These are phyloP conservation scores for Chromobotia macracanthus DNA, from an alignment of 2,797 vertebrate genomes.

Conservation along the genomic window DNA sequence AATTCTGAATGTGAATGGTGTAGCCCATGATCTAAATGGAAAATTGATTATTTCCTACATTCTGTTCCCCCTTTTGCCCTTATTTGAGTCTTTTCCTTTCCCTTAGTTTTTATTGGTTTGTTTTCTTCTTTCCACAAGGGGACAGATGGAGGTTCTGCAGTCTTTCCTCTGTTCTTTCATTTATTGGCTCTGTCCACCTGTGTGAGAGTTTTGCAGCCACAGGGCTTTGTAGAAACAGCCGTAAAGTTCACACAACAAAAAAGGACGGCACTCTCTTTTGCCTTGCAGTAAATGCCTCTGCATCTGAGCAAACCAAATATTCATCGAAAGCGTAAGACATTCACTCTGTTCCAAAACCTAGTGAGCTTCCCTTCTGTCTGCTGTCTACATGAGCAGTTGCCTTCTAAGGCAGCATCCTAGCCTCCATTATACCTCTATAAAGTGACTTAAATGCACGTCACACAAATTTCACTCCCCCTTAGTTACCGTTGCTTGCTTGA, in stretches of 20 bases:
- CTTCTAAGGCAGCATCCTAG: not conserved
- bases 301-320: conserved; percentile 56
- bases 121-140: conserved; percentile 27
- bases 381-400: too few relatives aligned
- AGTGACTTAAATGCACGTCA: not conserved
- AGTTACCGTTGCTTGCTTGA: too few relatives aligned
- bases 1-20: conserved; percentile 65
- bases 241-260: conserved; percentile 23
- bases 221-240: conserved; percentile 10
- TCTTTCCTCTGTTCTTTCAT: conserved; percentile 15
- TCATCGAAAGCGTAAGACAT: not conserved
- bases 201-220: conserved; percentile 29
- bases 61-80: conserved; percentile 34
- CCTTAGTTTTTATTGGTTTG: not conserved
- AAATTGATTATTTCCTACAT: conserved; percentile 48
- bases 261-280: conserved; percentile 38
- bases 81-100: conserved; percentile 40
- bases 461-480: too few relatives aligned
- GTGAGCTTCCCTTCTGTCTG: not conserved
- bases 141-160: conserved; percentile 2
- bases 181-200: conserved; percentile 19
- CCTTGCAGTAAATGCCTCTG: conserved; percentile 59
- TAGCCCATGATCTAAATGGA: conserved; percentile 52
- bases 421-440: not conserved
- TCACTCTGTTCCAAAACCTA: conserved; percentile 6